Base-by-base conservation (phyloP, 2,888 invertebrate genomes). In the Volucella inanis region DNA sequence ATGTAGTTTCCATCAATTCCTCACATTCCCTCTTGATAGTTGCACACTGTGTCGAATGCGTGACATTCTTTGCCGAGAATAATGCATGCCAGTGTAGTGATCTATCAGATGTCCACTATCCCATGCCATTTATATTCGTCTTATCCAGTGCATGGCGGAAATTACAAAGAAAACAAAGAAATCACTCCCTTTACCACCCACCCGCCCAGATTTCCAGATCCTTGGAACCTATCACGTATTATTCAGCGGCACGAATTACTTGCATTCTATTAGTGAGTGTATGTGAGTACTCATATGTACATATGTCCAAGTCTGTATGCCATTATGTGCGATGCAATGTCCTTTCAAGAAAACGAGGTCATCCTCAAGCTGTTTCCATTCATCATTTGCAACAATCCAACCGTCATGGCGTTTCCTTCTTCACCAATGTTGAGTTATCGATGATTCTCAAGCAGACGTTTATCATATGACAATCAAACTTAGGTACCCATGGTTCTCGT, bases 91-190 rank as follows among this genome's bases (percentile, higher is more conserved):
- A 39, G 14, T 45, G 57, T 45, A 54, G 14, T 41, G 12, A 79
- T 79, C 64, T 59, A 75, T 84, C 79, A 79, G 49, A 47, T 47
- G 75, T 49, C 64, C 41, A 47, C 57, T 62, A 22, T 72, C 12
- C 45, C 59, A n/a, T 45, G n/a, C 54, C 59, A 84, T 84, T 79
- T 79, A 79, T 83, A 75, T 75, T 84, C 79, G 79, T 84, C 52
- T 70, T 18, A 31, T 14, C 52, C 41, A 31, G 31, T 6, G 31
- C 31, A 22, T 8, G 47, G 2, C 8, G 22, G 59, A 64, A 43
- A 31, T 4, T 6, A 31, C 4, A 31, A 31, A 38, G 39, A 74
- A 74, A 57, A 78, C 72, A 54, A 68, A 64, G 57, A 18, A 59
- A 59, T 14, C 41, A 43, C n/a, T 41, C 57, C 74, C 49, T 64